These are phyloP conservation scores for Phataginus tetradactyla DNA, from an alignment of 2,797 vertebrate species.

Conservation along the genomic window DNA sequence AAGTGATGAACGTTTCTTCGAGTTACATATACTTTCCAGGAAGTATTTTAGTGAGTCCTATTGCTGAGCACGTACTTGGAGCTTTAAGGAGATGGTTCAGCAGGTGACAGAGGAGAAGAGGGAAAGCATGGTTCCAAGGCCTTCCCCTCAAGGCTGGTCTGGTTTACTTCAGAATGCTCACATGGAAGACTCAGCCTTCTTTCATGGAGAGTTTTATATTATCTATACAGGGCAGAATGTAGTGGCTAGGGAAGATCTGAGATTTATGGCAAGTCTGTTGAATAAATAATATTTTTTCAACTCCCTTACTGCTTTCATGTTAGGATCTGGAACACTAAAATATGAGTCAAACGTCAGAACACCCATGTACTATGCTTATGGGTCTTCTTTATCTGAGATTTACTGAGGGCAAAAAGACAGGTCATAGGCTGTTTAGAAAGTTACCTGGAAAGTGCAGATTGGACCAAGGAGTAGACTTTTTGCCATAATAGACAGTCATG, in stretches of 20 bases:
- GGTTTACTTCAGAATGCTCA: constrained; percentile 32
- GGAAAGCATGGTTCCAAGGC: background rate
- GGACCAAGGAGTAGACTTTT: background rate
- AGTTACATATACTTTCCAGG: background rate
- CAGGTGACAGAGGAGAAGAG: background rate
- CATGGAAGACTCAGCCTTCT: background rate
- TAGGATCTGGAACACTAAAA: constrained; percentile 28
- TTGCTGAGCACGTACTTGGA: fast-evolving
- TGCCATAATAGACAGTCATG: background rate
- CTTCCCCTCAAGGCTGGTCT: background rate
- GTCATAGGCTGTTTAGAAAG: background rate
- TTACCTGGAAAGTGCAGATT: constrained; percentile 34
- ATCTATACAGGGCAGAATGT: constrained; percentile 14
- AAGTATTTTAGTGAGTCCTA: background rate
- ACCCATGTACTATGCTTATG: background rate
- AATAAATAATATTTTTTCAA: constrained; percentile 71
- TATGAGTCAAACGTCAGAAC: constrained; percentile 13
- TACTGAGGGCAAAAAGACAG: background rate
- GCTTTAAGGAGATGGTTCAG: too few relatives aligned
- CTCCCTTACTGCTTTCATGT: constrained; percentile 56
- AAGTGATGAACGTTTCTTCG: background rate
- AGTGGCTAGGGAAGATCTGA: constrained; percentile 53
- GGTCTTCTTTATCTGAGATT: constrained; percentile 31
- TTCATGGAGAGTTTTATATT: constrained; percentile 30
- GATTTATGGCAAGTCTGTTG: constrained; percentile 52